Evolutionary conservation across 2,888 invertebrate species (phyloP).

Genomic region (Calliphora vomitoria): DNA sequence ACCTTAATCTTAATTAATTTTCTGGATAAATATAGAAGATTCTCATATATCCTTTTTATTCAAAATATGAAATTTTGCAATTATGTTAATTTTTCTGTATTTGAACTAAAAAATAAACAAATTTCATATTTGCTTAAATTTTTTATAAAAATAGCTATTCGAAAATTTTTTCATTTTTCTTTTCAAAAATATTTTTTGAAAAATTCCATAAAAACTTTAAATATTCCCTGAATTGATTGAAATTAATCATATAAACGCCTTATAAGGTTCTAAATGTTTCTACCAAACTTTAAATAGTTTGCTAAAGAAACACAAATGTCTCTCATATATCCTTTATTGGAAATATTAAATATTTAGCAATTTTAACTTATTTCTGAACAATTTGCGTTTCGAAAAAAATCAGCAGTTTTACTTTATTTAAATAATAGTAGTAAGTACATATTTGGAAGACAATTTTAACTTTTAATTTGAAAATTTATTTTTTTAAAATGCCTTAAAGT

Average conservation of each 20-base stretch:
- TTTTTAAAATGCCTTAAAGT: not conserved
- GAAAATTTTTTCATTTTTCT: too few species aligned
- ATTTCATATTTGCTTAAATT: too few species aligned
- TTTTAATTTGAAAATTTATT: too few species aligned
- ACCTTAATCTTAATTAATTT: not conserved
- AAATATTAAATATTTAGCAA: not conserved
- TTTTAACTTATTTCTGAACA: not conserved
- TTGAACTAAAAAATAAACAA: too few species aligned
- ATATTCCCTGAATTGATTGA: too few species aligned
- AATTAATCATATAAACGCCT: not conserved
- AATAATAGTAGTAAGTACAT: not conserved
- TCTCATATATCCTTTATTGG: conserved; percentile 4
- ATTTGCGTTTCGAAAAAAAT: too few species aligned
- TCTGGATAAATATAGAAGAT: not conserved
- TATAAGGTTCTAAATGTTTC: too few species aligned
- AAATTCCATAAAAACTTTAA: too few species aligned
- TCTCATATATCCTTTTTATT: not conserved
- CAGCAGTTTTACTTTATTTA: not conserved
- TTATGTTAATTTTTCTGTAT: too few species aligned
- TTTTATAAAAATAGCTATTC: too few species aligned
- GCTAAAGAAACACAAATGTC: not conserved
- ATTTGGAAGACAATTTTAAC: too few species aligned
- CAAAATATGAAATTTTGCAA: not conserved
- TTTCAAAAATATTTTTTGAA: too few species aligned
- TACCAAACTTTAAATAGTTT: not conserved